Conservation (phyloP, 2,113 vertebrate species). For the Formicarius rufipectus region DNA sequence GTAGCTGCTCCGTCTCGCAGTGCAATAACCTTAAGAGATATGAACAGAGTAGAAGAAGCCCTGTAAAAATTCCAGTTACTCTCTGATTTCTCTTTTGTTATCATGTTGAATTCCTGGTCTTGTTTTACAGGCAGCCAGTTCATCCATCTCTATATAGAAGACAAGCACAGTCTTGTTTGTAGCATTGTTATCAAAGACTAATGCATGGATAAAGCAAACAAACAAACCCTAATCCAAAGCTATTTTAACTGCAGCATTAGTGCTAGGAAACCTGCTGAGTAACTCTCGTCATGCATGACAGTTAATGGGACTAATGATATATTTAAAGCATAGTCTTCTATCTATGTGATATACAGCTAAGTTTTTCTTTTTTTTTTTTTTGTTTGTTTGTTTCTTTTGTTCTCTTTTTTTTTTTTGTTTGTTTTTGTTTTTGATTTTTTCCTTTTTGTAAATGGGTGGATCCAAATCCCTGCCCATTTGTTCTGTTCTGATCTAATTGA, state of each 20-base stretch:
- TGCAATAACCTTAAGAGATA: background rate
- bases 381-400: too few species aligned
- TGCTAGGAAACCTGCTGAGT: background rate
- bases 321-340: background rate
- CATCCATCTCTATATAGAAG: conserved; percentile 63
- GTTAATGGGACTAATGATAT: background rate
- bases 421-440: background rate
- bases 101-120: conserved; percentile 40
- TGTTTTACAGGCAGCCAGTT: background rate
- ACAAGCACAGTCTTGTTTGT: conserved; percentile 38
- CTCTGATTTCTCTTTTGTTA: conserved; percentile 43
- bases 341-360: background rate
- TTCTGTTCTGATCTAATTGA: background rate
- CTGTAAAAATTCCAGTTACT: conserved; percentile 29
- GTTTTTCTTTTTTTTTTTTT: background rate
- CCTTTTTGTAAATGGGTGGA: background rate
- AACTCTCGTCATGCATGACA: background rate
- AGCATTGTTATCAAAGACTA: conserved; percentile 42
- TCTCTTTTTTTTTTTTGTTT: background rate
- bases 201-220: conserved; percentile 43
- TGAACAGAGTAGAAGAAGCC: background rate
- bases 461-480: background rate
- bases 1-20: background rate
- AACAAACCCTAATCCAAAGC: conserved; percentile 50
- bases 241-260: conserved; percentile 28